Conservation (phyloP, 2,797 vertebrate species). For the Pteropus rufus region DNA sequence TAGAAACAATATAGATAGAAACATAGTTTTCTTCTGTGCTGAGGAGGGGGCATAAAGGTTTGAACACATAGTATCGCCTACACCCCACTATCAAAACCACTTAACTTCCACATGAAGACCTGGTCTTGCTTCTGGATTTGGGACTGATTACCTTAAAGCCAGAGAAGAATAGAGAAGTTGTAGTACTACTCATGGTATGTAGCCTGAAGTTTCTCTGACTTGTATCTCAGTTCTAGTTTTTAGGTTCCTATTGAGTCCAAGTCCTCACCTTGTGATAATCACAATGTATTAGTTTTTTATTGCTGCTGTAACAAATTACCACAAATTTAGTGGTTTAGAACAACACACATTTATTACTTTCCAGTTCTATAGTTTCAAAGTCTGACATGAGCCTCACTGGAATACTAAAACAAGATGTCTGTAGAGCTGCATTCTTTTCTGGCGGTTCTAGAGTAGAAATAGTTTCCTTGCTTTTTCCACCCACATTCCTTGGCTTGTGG, state of each 20-base stretch:
- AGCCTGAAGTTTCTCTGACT: neutral
- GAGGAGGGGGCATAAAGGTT: neutral
- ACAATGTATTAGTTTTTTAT: neutral
- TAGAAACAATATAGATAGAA: neutral
- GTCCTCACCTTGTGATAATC: neutral
- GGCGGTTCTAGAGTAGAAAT: neutral
- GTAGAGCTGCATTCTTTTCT: neutral
- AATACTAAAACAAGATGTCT: neutral
- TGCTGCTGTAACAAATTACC: neutral
- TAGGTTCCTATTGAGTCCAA: neutral
- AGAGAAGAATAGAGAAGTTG: neutral
- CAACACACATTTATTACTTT: neutral
- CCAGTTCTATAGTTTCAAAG: neutral
- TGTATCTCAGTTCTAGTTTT: neutral
- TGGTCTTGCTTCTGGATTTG: neutral
- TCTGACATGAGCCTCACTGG: neutral
- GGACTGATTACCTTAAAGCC: neutral
- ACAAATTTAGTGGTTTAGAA: neutral
- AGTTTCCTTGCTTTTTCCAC: neutral
- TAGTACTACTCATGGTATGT: neutral
- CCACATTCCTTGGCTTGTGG: neutral
- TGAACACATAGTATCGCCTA: neutral
- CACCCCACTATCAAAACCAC: neutral
- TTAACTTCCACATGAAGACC: neutral
- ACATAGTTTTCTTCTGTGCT: neutral